Evolutionary conservation across 2,888 invertebrate genomes (phyloP).

Genomic region (Diarsia mendica): DNA sequence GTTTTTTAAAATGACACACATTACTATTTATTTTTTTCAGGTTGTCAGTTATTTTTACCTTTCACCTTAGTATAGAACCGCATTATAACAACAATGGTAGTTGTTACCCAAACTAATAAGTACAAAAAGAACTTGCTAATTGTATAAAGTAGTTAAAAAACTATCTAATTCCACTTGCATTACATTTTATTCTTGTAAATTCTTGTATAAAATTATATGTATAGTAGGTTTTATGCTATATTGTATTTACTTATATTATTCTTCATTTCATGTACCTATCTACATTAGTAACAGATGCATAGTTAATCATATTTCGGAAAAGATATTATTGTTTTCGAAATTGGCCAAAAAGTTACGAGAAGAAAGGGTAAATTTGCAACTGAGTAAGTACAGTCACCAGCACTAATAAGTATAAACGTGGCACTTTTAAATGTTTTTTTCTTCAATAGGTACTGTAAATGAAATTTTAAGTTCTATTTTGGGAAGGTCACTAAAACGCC

Average conservation of each 20-base stretch:
- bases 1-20: not conserved
- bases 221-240: slow-evolving; percentile 36
- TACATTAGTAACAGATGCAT: slow-evolving; percentile 22
- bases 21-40: not conserved
- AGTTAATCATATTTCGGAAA: slow-evolving; percentile 38
- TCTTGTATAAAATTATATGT: slow-evolving; percentile 57
- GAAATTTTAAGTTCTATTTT: too few species aligned
- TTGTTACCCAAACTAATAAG: slow-evolving; percentile 66
- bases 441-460: too few species aligned
- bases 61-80: slow-evolving; percentile 33
- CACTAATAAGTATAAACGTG: not conserved
- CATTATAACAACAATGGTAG: slow-evolving; percentile 35
- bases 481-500: too few species aligned
- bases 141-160: slow-evolving; percentile 57
- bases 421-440: not conserved
- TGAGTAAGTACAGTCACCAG: not conserved
- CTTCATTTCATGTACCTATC: slow-evolving; percentile 37
- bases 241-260: slow-evolving; percentile 28
- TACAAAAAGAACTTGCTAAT: slow-evolving; percentile 71
- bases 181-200: slow-evolving; percentile 58
- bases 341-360: not conserved
- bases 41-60: slow-evolving; percentile 1
- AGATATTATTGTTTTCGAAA: slow-evolving; percentile 58
- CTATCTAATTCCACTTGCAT: slow-evolving; percentile 61
- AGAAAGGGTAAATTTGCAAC: slow-evolving; percentile 1